These are phyloP conservation scores for Paedocypris sp. DNA, from an alignment of 2,113 vertebrate genomes.

Conservation along the genomic window DNA sequence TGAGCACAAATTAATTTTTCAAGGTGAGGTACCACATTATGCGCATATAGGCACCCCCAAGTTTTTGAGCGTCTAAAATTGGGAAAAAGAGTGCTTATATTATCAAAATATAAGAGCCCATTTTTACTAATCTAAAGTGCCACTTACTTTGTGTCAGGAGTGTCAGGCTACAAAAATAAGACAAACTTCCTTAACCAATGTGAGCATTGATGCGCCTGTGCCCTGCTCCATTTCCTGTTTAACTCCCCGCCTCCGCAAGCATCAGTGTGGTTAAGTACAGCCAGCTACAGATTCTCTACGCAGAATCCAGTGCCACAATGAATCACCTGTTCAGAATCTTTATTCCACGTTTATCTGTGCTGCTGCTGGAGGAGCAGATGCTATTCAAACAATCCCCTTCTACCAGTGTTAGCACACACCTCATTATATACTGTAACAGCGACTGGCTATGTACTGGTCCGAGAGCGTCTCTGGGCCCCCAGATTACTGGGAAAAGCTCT, in stretches of 20 bases:
- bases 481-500: neutral
- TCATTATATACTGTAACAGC: neutral
- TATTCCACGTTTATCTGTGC: slow-evolving; percentile 22
- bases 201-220: neutral
- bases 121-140: no score
- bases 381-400: neutral
- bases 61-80: no score
- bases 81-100: no score
- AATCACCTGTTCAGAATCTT: slow-evolving; percentile 29
- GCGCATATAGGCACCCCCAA: no score
- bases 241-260: neutral
- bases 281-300: slow-evolving; percentile 12
- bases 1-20: no score
- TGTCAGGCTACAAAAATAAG: neutral
- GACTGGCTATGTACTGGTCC: neutral
- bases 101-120: no score
- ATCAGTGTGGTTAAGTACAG: neutral
- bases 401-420: neutral
- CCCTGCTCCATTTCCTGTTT: neutral
- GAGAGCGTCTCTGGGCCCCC: slow-evolving; percentile 6
- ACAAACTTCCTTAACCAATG: neutral
- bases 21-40: no score
- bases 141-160: no score
- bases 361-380: neutral
- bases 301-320: slow-evolving; percentile 23